A percentile compares a stretch with the other conserved stretches of the same genome.
Conservation (phyloP, 1,140 invertebrate genomes). For the Caenorhabditis inopinata region DNA sequence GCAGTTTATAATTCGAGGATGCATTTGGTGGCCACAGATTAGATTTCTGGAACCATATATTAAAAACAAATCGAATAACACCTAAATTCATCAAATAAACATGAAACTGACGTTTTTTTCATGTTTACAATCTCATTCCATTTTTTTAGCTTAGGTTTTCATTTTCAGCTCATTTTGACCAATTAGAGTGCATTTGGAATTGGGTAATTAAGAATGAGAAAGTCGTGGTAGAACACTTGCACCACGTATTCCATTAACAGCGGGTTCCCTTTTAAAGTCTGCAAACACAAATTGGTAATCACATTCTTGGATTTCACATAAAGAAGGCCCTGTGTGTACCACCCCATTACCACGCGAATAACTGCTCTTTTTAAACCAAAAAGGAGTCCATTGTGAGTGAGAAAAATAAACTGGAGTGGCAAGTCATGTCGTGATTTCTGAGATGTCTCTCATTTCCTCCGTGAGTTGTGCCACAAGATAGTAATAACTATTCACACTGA, state of each 20-base stretch:
- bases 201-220: constrained; percentile 28
- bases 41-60: too few species aligned
- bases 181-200: constrained; percentile 26
- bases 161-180: background rate
- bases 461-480: background rate
- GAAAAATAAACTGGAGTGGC: background rate
- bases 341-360: constrained; percentile 1
- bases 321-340: constrained; percentile 8
- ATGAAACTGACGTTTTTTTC: too few species aligned
- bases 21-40: too few species aligned
- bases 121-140: too few species aligned
- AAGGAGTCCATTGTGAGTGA: background rate
- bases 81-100: too few species aligned
- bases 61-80: too few species aligned
- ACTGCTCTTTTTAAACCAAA: background rate
- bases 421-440: constrained; percentile 17
- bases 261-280: constrained; percentile 22
- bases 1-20: too few species aligned
- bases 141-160: too few species aligned
- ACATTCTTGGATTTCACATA: constrained; percentile 29
- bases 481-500: background rate
- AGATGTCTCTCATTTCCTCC: constrained; percentile 5
- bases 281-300: constrained; percentile 16
- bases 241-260: constrained; percentile 39
- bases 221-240: constrained; percentile 41